Conservation (phyloP, 1,140 invertebrate species). For the Pseudomyrmex pallidus region DNA sequence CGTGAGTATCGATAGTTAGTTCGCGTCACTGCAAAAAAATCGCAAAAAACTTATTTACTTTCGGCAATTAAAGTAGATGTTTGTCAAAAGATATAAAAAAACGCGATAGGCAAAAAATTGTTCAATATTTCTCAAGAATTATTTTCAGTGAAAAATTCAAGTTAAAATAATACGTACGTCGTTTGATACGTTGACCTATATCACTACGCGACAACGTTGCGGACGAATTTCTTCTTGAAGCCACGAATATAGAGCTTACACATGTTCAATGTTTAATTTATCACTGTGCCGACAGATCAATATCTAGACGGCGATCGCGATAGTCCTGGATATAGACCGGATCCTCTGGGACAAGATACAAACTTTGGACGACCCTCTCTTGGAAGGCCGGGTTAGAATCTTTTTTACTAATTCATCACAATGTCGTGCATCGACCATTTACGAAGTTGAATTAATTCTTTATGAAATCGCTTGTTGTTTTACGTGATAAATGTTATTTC, state of each 20-base stretch:
- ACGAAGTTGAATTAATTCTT: constrained; percentile 33
- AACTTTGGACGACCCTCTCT: constrained; percentile 85
- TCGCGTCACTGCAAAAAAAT: neutral
- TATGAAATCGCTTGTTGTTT: neutral
- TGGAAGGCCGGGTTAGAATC: constrained; percentile 80
- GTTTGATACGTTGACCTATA: neutral
- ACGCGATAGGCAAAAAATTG: no score
- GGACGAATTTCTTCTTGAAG: neutral
- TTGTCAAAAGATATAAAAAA: no score
- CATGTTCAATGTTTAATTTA: constrained; percentile 27
- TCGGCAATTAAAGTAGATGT: no score
- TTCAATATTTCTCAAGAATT: no score
- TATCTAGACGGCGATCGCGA: constrained; percentile 82
- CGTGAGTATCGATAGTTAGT: constrained; percentile 87
- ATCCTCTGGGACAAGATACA: constrained; percentile 86
- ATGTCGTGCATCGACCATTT: constrained; percentile 6
- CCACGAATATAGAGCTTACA: no score
- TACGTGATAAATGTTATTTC: constrained; percentile 24
- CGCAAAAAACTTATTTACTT: no score
- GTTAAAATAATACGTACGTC: neutral
- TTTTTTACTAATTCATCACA: constrained; percentile 40
- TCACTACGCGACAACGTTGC: neutral
- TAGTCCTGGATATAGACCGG: constrained; percentile 81
- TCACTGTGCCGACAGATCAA: constrained; percentile 77
- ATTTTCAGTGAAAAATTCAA: no score